Evolutionary conservation across 2,797 vertebrate genomes (phyloP).

Genomic region (Sylvia borin): DNA sequence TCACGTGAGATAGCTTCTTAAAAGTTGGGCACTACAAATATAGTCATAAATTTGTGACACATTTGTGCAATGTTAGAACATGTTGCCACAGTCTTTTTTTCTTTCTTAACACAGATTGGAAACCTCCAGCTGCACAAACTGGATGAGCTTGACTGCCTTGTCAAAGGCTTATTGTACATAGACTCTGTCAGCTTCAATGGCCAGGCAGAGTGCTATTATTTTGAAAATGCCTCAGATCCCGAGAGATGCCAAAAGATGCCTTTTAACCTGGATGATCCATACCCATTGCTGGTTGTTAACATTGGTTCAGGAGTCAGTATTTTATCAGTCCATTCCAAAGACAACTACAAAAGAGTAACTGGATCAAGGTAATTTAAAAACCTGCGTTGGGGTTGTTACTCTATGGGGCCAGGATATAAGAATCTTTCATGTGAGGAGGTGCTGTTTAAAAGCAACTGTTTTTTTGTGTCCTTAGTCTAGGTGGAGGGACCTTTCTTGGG

Average conservation of each 20-base stretch:
- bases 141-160: slow-evolving; percentile 91
- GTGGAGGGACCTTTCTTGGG: slow-evolving; percentile 88
- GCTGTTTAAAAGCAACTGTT: not conserved
- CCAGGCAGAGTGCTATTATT: slow-evolving; percentile 89
- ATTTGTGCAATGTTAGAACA: not conserved
- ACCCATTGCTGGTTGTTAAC: slow-evolving; percentile 88
- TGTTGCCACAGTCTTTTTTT: not conserved
- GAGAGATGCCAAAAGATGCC: slow-evolving; percentile 88
- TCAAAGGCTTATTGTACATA: slow-evolving; percentile 88
- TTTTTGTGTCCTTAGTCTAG: slow-evolving; percentile 79
- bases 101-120: slow-evolving; percentile 81
- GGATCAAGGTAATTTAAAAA: slow-evolving; percentile 83
- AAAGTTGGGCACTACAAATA: not conserved
- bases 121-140: slow-evolving; percentile 89
- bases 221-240: slow-evolving; percentile 89
- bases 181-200: slow-evolving; percentile 89
- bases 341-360: slow-evolving; percentile 87
- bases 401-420: not conserved
- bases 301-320: slow-evolving; percentile 91
- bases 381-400: not conserved
- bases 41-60: not conserved
- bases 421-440: not conserved
- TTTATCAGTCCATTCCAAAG: slow-evolving; percentile 89
- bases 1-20: not conserved
- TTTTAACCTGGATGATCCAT: slow-evolving; percentile 88